These are phyloP conservation scores for Sebastes iracundus DNA, from an alignment of 2,797 vertebrate species.

Conservation along the genomic window DNA sequence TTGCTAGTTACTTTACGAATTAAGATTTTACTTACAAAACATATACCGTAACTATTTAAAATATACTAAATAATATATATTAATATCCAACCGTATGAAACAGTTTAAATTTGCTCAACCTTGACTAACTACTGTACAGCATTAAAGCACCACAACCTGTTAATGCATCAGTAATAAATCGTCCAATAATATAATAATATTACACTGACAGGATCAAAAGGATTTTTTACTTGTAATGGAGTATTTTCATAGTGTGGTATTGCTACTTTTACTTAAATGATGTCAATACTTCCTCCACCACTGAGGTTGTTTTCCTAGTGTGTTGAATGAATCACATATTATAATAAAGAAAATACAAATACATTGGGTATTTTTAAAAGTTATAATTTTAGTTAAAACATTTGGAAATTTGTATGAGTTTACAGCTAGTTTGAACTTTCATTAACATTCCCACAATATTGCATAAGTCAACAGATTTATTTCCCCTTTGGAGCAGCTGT, in stretches of 20 bases:
- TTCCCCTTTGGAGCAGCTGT: background rate
- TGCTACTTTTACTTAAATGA: background rate
- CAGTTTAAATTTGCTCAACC: background rate
- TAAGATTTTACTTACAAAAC: background rate
- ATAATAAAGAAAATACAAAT: background rate
- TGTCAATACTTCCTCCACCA: background rate
- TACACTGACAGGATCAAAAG: background rate
- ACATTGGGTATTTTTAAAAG: background rate
- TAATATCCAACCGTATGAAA: background rate
- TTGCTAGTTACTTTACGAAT: background rate
- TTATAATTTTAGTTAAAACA: background rate
- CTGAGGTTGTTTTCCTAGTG: background rate
- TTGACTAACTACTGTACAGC: background rate
- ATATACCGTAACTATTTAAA: background rate
- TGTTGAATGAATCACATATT: background rate
- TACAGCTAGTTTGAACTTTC: background rate
- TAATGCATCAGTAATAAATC: background rate
- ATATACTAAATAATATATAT: background rate
- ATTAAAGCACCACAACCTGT: background rate
- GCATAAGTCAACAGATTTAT: slow-evolving; percentile 1
- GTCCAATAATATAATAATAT: background rate
- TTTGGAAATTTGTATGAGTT: background rate
- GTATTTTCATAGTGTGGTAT: background rate
- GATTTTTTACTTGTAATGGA: background rate
- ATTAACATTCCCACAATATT: background rate